Conservation (phyloP, 1,140 invertebrate genomes). For the Caenorhabditis remanei region DNA sequence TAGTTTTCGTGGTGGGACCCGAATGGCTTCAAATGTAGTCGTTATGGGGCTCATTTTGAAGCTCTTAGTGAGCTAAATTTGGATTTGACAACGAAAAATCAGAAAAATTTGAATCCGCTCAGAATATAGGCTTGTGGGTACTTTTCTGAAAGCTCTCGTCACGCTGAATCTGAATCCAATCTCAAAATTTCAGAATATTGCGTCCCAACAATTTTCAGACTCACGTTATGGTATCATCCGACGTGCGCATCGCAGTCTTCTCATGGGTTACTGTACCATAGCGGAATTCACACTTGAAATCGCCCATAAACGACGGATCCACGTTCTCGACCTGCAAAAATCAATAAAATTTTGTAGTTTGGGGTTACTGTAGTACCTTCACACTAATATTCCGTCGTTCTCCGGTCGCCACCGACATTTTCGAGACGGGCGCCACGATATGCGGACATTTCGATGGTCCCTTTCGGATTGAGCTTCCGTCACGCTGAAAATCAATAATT, state of each 20-base stretch:
- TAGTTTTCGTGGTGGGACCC: too few relatives aligned
- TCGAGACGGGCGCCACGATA: slow-evolving; percentile 60
- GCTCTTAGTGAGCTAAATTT: too few relatives aligned
- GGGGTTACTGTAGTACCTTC: slow-evolving; percentile 58
- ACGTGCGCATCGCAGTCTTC: slow-evolving; percentile 67
- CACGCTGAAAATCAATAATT: slow-evolving; percentile 60
- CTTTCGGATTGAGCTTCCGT: slow-evolving; percentile 68
- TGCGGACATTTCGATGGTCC: slow-evolving; percentile 71
- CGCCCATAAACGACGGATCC: slow-evolving; percentile 72
- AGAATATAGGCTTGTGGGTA: too few relatives aligned
- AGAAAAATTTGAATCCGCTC: too few relatives aligned
- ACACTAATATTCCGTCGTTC: slow-evolving; percentile 62
- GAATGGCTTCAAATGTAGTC: too few relatives aligned
- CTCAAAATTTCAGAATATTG: too few relatives aligned
- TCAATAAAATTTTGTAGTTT: slow-evolving; percentile 45
- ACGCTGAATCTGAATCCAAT: too few relatives aligned
- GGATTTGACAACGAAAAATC: too few relatives aligned
- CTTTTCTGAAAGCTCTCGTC: too few relatives aligned
- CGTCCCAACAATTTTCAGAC: not conserved
- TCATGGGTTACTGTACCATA: slow-evolving; percentile 75
- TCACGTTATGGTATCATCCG: slow-evolving; percentile 72
- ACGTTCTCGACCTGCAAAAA: slow-evolving; percentile 68
- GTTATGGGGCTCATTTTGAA: too few relatives aligned
- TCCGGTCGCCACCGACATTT: slow-evolving; percentile 64
- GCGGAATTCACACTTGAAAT: slow-evolving; percentile 75